Conservation (phyloP, 2,888 invertebrate species). For the Eubasilissa splendida region DNA sequence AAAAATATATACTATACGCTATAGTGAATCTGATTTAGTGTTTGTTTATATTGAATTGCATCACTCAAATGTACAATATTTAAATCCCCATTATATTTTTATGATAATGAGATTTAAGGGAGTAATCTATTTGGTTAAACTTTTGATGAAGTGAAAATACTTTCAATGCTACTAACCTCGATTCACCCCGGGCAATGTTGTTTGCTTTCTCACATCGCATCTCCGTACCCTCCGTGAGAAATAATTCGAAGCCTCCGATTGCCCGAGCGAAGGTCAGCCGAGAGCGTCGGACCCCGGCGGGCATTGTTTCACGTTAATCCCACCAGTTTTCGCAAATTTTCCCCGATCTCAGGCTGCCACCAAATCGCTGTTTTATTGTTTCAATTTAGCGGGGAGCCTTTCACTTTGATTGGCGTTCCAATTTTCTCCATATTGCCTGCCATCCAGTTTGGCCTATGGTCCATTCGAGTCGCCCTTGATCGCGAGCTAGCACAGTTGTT, state of each 20-base stretch:
- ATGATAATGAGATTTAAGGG: no score
- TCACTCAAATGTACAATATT: no score
- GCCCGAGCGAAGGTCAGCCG: neutral
- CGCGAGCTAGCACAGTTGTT: neutral
- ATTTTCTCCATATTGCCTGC: conserved; percentile 16
- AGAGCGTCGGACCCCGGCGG: neutral
- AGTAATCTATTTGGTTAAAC: no score
- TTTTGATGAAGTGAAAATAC: neutral
- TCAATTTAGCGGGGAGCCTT: conserved; percentile 4
- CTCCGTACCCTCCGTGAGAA: conserved; percentile 7
- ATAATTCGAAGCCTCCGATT: no score
- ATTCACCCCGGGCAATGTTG: neutral
- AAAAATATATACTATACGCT: no score
- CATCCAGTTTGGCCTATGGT: conserved; percentile 5
- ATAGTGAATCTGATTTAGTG: no score
- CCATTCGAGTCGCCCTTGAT: conserved; percentile 15
- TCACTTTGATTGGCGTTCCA: conserved; percentile 30
- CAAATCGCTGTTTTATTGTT: conserved; percentile 12
- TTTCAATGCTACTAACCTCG: conserved; percentile 7
- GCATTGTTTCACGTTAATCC: neutral
- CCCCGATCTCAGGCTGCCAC: conserved; percentile 14
- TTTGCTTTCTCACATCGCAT: neutral
- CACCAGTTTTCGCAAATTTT: conserved; percentile 17
- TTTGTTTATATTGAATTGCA: no score
- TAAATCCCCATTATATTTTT: no score